Conservation (phyloP, 1,140 invertebrate genomes). For the Aphis gossypii region DNA sequence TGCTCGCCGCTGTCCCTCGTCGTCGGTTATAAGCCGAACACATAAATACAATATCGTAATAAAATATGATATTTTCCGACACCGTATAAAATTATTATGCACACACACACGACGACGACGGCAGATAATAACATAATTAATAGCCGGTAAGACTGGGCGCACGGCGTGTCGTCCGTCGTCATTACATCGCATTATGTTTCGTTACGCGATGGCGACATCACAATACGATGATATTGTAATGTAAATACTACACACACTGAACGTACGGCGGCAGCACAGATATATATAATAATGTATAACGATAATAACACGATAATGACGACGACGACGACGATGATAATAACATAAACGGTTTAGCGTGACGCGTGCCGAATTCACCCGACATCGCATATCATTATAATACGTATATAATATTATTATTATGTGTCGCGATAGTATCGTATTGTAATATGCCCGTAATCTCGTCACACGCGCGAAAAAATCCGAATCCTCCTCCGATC, state of each 20-base stretch:
- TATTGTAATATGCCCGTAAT: constrained; percentile 19
- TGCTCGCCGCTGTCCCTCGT: no score
- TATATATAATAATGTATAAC: background rate
- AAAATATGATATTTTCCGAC: background rate
- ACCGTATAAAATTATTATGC: background rate
- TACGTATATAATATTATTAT: no score
- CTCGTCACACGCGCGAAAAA: constrained; percentile 51
- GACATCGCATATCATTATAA: background rate
- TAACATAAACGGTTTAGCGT: constrained; percentile 24
- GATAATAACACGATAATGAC: background rate
- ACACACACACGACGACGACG: background rate
- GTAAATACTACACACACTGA: background rate
- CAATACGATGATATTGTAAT: constrained; percentile 10
- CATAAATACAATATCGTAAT: no score
- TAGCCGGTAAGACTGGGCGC: background rate
- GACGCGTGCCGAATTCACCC: background rate
- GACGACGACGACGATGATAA: background rate
- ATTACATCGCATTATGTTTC: background rate
- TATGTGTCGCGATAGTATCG: background rate
- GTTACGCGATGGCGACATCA: background rate
- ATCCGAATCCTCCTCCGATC: background rate
- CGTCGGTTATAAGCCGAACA: background rate
- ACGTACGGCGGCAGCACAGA: background rate
- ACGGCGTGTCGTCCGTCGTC: background rate
- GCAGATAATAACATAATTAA: constrained; percentile 22